Base-by-base conservation (phyloP, 2,113 vertebrate genomes). In the Odocoileus hemionus region DNA sequence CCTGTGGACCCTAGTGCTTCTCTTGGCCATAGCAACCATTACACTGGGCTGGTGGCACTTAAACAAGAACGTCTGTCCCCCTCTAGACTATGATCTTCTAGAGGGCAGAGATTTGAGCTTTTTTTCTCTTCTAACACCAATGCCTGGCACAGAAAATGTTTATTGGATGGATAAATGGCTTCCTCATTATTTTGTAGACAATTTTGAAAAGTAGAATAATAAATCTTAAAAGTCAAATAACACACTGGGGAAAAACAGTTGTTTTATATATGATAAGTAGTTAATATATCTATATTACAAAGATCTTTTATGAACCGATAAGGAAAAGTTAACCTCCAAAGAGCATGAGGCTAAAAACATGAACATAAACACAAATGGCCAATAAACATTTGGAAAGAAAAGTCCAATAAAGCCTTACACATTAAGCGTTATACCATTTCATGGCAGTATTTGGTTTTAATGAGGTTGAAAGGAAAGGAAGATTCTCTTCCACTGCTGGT, bases 151-250 rank as follows among this genome's bases (percentile, higher is more conserved):
- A 89, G 47, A 57, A 61, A 60, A 78, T 88, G 21, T 92, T 94
- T 96, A 67, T 88, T 95, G 78, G 85, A 60, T 83, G 7, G n/a
- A 83, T 86, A 94, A 94, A 89, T 84, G 54, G 33, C 36, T 67
- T 47, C 30, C 60, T 92, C 15, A 6, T 78, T 87, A 85, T 55
- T 92, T 91, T 96, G 86, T 52, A 85, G 80, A 50, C 30, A 89
- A 57, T 92, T 92, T 54, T 74, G 86, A 91, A 97, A 94, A 84
- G 85, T 45, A 91, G 28, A 91, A 89, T 82, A 86, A 86, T 94
- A 92, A 95, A 54, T 25, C 36, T 86, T 92, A 57, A 76, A 94
- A 87, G 21, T 78, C 39, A 84, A 80, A 84, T 87, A 80, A 47
- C 36, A 79, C 28, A 54, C 17, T 64, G 57, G 54, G 33, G 33